Evolutionary conservation across 2,888 invertebrate genomes (phyloP).

Genomic region (Eupithecia insigniata): DNA sequence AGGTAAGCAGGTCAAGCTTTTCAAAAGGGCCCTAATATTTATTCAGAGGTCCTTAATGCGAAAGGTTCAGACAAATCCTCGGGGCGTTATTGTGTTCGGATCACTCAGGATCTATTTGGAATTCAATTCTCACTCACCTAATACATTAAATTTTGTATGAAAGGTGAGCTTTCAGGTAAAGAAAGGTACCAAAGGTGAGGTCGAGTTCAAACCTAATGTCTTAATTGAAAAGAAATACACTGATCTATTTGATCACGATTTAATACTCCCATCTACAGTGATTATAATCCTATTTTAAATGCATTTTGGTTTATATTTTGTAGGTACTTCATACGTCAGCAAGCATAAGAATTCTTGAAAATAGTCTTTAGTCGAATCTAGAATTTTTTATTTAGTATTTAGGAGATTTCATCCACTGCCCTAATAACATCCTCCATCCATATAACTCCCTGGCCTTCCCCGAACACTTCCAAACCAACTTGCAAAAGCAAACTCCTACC

Average conservation of each 20-base stretch:
- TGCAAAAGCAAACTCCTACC: too few species aligned
- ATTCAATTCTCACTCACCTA: conserved; percentile 33
- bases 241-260: not conserved
- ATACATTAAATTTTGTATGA: conserved; percentile 25
- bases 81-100: conserved; percentile 44
- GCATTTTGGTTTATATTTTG: not conserved
- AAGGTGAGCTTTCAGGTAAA: conserved; percentile 9
- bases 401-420: too few species aligned
- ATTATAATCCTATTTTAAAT: not conserved
- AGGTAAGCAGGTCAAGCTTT: conserved; percentile 9
- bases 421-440: too few species aligned
- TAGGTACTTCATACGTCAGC: not conserved
- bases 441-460: too few species aligned
- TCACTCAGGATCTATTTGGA: conserved; percentile 37
- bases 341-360: not conserved
- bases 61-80: conserved; percentile 45
- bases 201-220: not conserved
- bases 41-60: conserved; percentile 41
- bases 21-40: conserved; percentile 10
- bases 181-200: not conserved
- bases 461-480: too few species aligned
- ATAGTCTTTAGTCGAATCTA: too few species aligned
- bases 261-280: not conserved
- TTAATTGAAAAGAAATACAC: not conserved
- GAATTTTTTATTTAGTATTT: too few species aligned